Percentiles rank a stretch among this genome's conserved stretches.
These are phyloP conservation scores for Pterocles gutturalis DNA, from an alignment of 2,113 vertebrate species.

Conservation along the genomic window DNA sequence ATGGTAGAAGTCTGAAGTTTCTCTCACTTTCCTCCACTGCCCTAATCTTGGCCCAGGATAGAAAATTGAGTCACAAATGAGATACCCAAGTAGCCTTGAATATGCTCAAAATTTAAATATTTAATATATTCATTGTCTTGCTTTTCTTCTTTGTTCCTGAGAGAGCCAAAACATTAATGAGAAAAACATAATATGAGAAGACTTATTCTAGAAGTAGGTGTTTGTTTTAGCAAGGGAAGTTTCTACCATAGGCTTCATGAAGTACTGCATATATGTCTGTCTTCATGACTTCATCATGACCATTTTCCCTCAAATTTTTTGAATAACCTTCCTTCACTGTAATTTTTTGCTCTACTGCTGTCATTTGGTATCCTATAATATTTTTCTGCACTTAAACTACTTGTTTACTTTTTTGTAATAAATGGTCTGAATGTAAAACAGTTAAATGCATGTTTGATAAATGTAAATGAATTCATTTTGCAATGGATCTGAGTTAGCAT, in stretches of 20 bases:
- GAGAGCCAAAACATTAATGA: not conserved
- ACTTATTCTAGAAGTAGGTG: not conserved
- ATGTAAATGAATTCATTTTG: not conserved
- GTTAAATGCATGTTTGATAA: not conserved
- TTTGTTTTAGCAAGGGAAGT: not conserved
- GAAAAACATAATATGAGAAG: not conserved
- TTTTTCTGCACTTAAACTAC: not conserved
- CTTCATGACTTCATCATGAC: not conserved
- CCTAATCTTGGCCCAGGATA: not conserved
- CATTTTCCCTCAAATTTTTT: not conserved
- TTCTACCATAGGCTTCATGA: rapidly evolving
- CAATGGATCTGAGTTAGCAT: not conserved
- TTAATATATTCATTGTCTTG: not conserved
- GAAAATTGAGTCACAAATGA: not conserved
- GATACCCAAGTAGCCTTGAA: not conserved
- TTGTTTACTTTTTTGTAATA: not conserved
- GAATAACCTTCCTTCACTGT: not conserved
- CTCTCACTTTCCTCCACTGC: not conserved
- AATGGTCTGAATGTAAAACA: not conserved
- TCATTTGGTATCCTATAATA: not conserved
- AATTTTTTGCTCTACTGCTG: not conserved
- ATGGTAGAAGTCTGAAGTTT: not conserved
- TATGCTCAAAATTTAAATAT: not conserved
- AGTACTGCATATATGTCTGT: not conserved
- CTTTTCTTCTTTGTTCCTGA: not conserved